Conservation (phyloP, 2,113 vertebrate genomes). For the Tapirus terrestris region DNA sequence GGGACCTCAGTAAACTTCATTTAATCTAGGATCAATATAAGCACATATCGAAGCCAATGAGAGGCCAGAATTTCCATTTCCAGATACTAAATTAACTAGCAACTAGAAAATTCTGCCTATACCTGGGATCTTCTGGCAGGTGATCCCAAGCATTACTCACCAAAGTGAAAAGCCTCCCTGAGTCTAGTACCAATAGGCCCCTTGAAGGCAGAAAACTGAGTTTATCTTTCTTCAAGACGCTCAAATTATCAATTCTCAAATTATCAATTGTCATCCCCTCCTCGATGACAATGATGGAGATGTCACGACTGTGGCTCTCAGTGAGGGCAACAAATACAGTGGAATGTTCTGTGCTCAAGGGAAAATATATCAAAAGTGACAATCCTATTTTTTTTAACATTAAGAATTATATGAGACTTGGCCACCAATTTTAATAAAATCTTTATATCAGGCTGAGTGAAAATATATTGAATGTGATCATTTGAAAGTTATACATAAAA, state of each 20-base stretch:
- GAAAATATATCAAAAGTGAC: not conserved
- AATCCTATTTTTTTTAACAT: not conserved
- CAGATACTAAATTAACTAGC: not conserved
- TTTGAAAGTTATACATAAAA: not conserved
- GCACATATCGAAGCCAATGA: not conserved
- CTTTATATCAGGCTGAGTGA: not conserved
- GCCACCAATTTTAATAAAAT: not conserved
- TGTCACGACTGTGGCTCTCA: not conserved
- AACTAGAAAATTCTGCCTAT: not conserved
- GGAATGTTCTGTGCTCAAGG: not conserved
- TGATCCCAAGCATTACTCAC: not conserved
- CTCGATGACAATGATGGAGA: not conserved
- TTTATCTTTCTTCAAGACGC: not conserved
- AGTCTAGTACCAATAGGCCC: not conserved
- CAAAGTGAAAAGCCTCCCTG: not conserved
- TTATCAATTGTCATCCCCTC: not conserved
- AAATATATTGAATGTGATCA: not conserved
- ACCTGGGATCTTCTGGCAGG: not conserved
- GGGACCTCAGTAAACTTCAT: not conserved
- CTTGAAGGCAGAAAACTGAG: not conserved
- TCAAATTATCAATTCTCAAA: not conserved
- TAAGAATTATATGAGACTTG: constrained; percentile 8
- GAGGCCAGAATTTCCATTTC: not conserved
- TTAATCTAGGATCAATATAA: not conserved
- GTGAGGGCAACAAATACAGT: not conserved